Percentiles rank a stretch among this genome's conserved stretches.
Conservation (phyloP, 2,888 invertebrate species). For the Torymus auratus region DNA sequence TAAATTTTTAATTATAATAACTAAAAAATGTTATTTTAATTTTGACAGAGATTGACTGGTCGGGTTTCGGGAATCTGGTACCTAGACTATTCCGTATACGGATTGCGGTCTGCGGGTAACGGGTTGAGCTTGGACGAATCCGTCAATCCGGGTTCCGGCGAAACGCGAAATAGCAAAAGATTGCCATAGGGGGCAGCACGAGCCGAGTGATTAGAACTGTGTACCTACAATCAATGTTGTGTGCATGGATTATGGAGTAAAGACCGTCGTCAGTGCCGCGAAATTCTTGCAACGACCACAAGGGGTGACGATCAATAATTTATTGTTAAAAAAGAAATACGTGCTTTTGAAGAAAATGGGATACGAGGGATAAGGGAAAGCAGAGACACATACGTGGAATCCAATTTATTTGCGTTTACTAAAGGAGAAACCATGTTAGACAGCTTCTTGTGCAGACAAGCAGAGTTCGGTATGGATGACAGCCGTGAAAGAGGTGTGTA, state of each 20-base stretch:
- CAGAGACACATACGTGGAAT: background rate
- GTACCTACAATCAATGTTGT: background rate
- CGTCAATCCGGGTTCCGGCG: too few relatives aligned
- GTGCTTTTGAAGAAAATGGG: background rate
- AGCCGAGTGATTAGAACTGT: background rate
- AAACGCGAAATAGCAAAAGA: too few relatives aligned
- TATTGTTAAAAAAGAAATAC: conserved; percentile 38
- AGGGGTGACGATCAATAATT: conserved; percentile 52
- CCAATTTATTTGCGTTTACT: too few relatives aligned
- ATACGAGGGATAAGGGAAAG: background rate
- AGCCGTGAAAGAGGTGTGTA: conserved; percentile 49
- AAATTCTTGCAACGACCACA: conserved; percentile 41
- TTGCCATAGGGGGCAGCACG: too few relatives aligned
- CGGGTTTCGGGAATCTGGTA: too few relatives aligned
- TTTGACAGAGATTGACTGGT: too few relatives aligned
- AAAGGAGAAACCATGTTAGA: too few relatives aligned
- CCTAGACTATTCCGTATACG: too few relatives aligned
- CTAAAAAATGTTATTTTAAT: too few relatives aligned
- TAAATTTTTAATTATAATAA: too few relatives aligned
- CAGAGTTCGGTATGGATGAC: conserved; percentile 25
- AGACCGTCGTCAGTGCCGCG: conserved; percentile 45
- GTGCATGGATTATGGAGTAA: conserved; percentile 8
- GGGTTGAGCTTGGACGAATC: too few relatives aligned
- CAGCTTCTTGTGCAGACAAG: background rate
- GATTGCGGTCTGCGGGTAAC: too few relatives aligned